Base-by-base conservation (phyloP, 2,113 vertebrate species). In the Cynocephalus volans region DNA sequence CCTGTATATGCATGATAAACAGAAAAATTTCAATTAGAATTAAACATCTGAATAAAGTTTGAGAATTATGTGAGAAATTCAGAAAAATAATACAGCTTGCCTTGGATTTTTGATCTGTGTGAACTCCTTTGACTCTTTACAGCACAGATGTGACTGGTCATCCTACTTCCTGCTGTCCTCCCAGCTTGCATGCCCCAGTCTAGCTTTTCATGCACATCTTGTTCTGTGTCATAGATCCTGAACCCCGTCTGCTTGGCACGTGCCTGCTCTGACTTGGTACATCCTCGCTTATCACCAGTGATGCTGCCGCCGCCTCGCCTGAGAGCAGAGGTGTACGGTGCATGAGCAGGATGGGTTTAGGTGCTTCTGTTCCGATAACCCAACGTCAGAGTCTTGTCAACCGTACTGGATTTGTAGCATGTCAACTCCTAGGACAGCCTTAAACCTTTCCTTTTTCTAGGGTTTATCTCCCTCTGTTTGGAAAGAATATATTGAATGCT, bases 321-420 rank as follows among this genome's bases (percentile, higher is more conserved):
- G 33, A 83, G n/a, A 52, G n/a, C 67, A 41, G 24, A 64, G 65
- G 13, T 0, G 0, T 4, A 0, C 10, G 19, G 6, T 8, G 4
- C 0, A 1, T 3, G 13, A 48, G 36, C 24, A 60, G 52, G 41
- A 11, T 26, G 24, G 54, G 31, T 21, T 58, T 9, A 24, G 89
- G 26, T 17, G 1, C 19, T 65, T 88, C 28, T 72, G 1, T 48
- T 33, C n/a, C 26, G 56, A 26, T 77, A 36, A 33, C 41, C 36
- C 6, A 0, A 8, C 73, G 45, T 62, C 72, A 69, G n/a, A 81
- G 58, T 56, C 21, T 33, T 10, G 17, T 62, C 64, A 10, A 6
- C 56, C 23, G 62, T 65, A 52, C 28, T 72, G 65, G 24, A 58
- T 60, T 64, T 54, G 62, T 21, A 50, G 28, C 54, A 19, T 36